Evolutionary conservation across 37 sponge, comb jelly and placozoan species (phyloP), one percentile per base, ranked within the genome.

Genomic region (Beroe ovata): DNA sequence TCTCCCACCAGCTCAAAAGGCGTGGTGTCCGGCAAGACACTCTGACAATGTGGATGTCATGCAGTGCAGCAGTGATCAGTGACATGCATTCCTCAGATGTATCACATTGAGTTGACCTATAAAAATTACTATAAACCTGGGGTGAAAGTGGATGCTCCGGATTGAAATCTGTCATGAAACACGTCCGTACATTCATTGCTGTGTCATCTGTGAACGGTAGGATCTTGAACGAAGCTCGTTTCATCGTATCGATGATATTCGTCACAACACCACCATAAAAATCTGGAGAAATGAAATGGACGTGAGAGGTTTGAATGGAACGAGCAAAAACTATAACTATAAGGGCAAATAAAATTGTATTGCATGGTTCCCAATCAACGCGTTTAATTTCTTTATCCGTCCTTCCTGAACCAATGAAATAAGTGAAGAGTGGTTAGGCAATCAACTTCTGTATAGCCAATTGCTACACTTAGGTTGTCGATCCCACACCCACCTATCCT

Each of bases 401-500:
- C 59, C 59, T 19, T 58, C 59, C 59, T 18, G 18, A 58, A 58
- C 59, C 11, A 19, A 11, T 58, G 59, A 58, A 58, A 58, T 19
- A 18, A 18, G 59, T 11, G 59, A 58, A 58, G 16, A 19, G 59
- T 58, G 11, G n/a, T n/a, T n/a, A n/a, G n/a, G n/a, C n/a, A n/a
- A n/a, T n/a, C n/a, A n/a, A n/a, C n/a, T n/a, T n/a, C n/a, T n/a
- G n/a, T n/a, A n/a, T n/a, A n/a, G n/a, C n/a, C n/a, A n/a, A n/a
- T n/a, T n/a, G n/a, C n/a, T n/a, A n/a, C n/a, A n/a, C n/a, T n/a
- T n/a, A n/a, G n/a, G n/a, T n/a, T n/a, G n/a, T n/a, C n/a, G n/a
- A n/a, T n/a, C n/a, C n/a, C n/a, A n/a, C 92, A 94, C 26, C 90
- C 90, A 71, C 91, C 92, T 11, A 94, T 88, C 30, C 93, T 72